Base-by-base conservation (phyloP, 2,888 invertebrate genomes). In the Tortrix viridana region DNA sequence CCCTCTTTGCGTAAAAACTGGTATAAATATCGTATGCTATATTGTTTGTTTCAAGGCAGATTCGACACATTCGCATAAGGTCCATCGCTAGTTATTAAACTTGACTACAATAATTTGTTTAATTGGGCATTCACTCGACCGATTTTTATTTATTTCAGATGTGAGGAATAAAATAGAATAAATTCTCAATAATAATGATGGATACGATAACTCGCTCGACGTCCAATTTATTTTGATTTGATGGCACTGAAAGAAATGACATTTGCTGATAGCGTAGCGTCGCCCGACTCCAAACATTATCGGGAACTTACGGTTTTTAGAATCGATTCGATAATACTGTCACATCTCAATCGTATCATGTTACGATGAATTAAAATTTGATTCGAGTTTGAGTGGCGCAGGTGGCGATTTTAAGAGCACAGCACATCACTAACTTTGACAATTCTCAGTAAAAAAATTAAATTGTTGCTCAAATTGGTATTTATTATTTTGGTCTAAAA, bases 11-110 rank as follows among this genome's bases (percentile, higher is more conserved):
- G 71, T 83, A 84, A 70, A 76, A 85, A 77, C 79, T 79, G 14
- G 82, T 84, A 69, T 79, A 91, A 72, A 92, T 86, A 82, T 92
- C 86, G 46, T 73, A 84, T 18, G 78, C 77, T 73, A 77, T 73
- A 78, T 82, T 80, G 67, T 80, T 79, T 57, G 76, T 62, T 71
- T 80, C 76, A 2, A 91, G 79, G 69, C 91, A 92, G 58, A 89
- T 72, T 69, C 91, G 84, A 76, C 91, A 92, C 69, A 89, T 82
- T 73, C 74, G 74, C 53, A 78, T 73, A 65, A 89, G 81, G 69
- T 90, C 83, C 81, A 88, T 79, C 32, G 57, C 57, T 58, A 14
- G 44, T 41, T 16, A 9, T 26, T 47, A 20, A 47, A 56, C 26
- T 43, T 18, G 12, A 19, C 7, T 37, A 26, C 9, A 5, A 26